Evolutionary conservation across 2,113 vertebrate species (phyloP).

Genomic region (Parus major): DNA sequence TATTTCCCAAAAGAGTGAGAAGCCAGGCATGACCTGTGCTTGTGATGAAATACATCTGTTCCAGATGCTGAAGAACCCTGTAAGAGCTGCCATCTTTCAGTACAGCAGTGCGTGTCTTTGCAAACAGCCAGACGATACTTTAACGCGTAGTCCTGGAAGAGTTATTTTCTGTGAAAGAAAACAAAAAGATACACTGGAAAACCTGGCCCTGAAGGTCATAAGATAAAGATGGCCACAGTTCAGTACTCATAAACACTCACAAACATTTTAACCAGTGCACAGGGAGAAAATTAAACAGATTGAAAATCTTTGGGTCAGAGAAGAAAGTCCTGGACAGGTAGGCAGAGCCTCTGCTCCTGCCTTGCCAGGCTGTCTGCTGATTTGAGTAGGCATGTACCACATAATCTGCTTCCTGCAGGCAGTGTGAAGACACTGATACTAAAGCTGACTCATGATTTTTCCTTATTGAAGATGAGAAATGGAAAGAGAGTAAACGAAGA

Average conservation of each 20-base stretch:
- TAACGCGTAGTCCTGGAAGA: not conserved
- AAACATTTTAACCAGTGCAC: not conserved
- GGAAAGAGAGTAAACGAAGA: slow-evolving; percentile 8
- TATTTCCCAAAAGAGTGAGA: slow-evolving; percentile 8
- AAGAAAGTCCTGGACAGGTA: not conserved
- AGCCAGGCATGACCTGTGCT: slow-evolving; percentile 9
- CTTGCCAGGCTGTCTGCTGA: not conserved
- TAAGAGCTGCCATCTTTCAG: slow-evolving; percentile 37
- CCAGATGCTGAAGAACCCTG: slow-evolving; percentile 16
- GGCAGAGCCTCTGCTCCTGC: slow-evolving; percentile 12
- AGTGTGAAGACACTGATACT: not conserved
- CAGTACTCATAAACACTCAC: not conserved
- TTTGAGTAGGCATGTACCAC: not conserved
- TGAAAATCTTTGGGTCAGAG: not conserved
- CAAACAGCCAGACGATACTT: not conserved
- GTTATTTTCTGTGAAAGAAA: not conserved
- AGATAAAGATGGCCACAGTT: not conserved
- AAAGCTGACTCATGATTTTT: slow-evolving; percentile 36
- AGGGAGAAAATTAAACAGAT: not conserved
- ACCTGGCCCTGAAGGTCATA: not conserved
- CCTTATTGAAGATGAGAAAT: slow-evolving; percentile 39
- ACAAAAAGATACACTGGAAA: not conserved
- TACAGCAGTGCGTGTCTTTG: not conserved
- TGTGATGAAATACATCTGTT: slow-evolving; percentile 20
- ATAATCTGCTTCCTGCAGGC: slow-evolving; percentile 46